phyloP scores from a whole-genome alignment of 2,113 vertebrate species.

The Casuarius casuarius region DNA sequence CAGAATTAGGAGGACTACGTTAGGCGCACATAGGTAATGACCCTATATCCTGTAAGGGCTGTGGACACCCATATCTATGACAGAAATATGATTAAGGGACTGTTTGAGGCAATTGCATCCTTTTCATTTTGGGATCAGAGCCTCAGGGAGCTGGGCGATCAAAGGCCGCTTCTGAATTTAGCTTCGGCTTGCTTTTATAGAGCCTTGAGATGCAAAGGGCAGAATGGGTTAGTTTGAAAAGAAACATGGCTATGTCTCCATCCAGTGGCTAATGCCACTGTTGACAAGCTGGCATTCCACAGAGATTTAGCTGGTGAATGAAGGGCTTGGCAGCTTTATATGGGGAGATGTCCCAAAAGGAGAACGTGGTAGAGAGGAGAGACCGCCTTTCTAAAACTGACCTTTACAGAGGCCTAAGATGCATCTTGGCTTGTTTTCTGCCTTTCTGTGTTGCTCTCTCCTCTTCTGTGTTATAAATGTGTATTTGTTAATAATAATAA shows the following conservation, averaged over 20 bases:
- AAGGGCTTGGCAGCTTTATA: background rate
- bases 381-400: background rate
- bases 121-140: background rate
- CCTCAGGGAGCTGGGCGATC: slow-evolving; percentile 15
- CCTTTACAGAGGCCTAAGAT: background rate
- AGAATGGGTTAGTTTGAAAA: background rate
- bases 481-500: background rate
- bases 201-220: background rate
- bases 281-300: background rate
- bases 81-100: background rate
- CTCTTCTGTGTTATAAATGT: background rate
- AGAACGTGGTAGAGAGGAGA: background rate
- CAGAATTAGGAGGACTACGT: background rate
- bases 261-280: slow-evolving; percentile 16
- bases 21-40: background rate
- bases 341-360: background rate
- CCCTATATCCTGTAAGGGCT: background rate
- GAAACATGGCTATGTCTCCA: background rate
- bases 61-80: fast-evolving
- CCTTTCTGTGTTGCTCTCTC: background rate
- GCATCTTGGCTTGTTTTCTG: background rate
- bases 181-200: background rate
- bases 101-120: background rate
- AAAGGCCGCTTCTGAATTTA: background rate
- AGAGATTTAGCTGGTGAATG: background rate